Evolutionary conservation across 2,797 vertebrate genomes (phyloP).

Genomic region (Tinamus major): DNA sequence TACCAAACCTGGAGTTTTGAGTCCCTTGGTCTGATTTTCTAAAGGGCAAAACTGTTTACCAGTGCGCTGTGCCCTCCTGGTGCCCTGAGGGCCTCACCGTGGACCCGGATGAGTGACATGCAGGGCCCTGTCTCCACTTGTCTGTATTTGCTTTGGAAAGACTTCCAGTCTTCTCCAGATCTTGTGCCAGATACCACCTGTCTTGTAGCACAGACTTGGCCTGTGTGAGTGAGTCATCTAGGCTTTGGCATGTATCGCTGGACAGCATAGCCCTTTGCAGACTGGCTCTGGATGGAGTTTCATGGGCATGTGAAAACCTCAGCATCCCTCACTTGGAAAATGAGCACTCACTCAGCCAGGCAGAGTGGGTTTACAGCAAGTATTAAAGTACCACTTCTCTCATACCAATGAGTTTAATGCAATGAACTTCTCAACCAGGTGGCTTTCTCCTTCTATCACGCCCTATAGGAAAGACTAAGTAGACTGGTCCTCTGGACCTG

Average conservation of each 20-base stretch:
- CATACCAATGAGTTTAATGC: neutral
- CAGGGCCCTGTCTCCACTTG: too few species aligned
- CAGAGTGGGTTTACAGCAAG: neutral
- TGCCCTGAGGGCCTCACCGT: too few species aligned
- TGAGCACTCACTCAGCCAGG: neutral
- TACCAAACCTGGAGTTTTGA: neutral
- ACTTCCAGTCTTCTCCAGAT: too few species aligned
- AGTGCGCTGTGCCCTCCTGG: too few species aligned
- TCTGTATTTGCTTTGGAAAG: too few species aligned
- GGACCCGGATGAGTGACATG: too few species aligned
- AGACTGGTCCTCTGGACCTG: neutral
- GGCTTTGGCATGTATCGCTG: neutral
- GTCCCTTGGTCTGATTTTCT: neutral
- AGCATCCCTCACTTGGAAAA: neutral
- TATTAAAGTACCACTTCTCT: neutral
- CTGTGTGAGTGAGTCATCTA: neutral
- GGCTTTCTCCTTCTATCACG: neutral
- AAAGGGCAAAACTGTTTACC: too few species aligned
- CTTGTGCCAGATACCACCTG: neutral
- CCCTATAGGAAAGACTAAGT: neutral
- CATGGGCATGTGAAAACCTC: neutral
- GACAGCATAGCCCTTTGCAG: neutral
- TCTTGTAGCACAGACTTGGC: neutral
- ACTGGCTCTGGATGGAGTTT: neutral
- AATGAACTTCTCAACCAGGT: neutral